A percentile compares a stretch with the other conserved stretches of the same genome.
phyloP scores from a whole-genome alignment of 2,113 vertebrate species.

The Drymodes brunneopygia region DNA sequence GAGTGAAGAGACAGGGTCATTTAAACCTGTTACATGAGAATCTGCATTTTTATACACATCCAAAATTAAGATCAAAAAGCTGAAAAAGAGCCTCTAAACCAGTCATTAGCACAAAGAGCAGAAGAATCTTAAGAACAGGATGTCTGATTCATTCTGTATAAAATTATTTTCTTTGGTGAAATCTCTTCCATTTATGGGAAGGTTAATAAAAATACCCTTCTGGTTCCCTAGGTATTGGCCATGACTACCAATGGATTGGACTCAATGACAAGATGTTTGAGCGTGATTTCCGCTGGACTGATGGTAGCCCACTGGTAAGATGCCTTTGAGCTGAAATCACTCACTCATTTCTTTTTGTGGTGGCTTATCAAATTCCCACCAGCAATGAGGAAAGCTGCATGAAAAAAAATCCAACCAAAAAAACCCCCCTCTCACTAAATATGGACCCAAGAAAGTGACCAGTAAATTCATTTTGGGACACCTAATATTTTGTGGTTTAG shows the following conservation, averaged over 20 bases:
- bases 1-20: background rate
- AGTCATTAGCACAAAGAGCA: background rate
- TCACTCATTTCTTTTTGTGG: background rate
- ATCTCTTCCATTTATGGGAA: slow-evolving; percentile 47
- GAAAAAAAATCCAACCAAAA: too few relatives aligned
- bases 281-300: slow-evolving; percentile 96
- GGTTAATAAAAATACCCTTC: slow-evolving; percentile 11
- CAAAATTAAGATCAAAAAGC: background rate
- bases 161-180: slow-evolving; percentile 39
- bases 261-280: slow-evolving; percentile 99
- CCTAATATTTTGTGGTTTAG: background rate
- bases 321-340: background rate
- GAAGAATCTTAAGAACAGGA: slow-evolving; percentile 1
- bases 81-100: background rate
- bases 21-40: background rate
- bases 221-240: slow-evolving; percentile 84
- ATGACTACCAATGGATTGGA: slow-evolving; percentile 98
- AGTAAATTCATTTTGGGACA: background rate
- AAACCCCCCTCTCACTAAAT: background rate
- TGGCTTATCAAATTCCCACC: background rate
- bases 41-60: background rate
- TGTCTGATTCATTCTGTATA: slow-evolving; percentile 40
- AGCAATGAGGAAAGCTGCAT: background rate
- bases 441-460: background rate
- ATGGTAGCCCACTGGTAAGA: slow-evolving; percentile 90